Base-by-base conservation (phyloP, 1,140 invertebrate species). In the Musca domestica region DNA sequence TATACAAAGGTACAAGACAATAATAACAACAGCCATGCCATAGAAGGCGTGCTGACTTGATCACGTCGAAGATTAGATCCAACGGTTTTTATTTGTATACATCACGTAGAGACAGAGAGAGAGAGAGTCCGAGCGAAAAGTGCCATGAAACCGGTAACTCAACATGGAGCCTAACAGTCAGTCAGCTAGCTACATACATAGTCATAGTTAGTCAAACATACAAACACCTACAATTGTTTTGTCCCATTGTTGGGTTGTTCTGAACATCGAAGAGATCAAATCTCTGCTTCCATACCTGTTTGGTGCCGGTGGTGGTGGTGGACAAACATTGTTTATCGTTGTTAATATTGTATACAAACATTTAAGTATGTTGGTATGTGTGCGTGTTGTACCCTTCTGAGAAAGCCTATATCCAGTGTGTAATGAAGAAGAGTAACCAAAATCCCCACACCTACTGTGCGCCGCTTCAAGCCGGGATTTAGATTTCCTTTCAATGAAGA, bases 81-180 rank as follows among this genome's bases (percentile, higher is more conserved):
- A 71, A 76, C 71, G 75, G 77, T 72, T 76, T 71, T 49, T 71
- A 75, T 76, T 78, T 78, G 76, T 76, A 78, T 69, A 78, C 76
- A 78, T 49, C 58, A 52, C 49, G 30, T 52, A 10, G 20, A n/a
- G 49, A 23, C n/a, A 17, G 19, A 54, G 1, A 10, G 14, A 20
- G n/a, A 51, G 23, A 49, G 23, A n/a, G n/a, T n/a, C n/a, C n/a
- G n/a, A 49, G 15, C 6, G 15, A 23, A 41, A 25, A 27, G 22
- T 49, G 9, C 20, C 15, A 65, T 49, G 41, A 41, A 49, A 65
- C 22, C 34, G 34, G 64, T 49, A 47, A 47, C 15, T 65, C 48
- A 12, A 20, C 30, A 15, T 17, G n/a, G 58, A 41, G 15, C 30
- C 22, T 19, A n/a, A 19, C 20, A 12, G 10, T 0, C 22, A 23